Base-by-base conservation (phyloP, 1,140 invertebrate species). In the Phocides pigmalion region DNA sequence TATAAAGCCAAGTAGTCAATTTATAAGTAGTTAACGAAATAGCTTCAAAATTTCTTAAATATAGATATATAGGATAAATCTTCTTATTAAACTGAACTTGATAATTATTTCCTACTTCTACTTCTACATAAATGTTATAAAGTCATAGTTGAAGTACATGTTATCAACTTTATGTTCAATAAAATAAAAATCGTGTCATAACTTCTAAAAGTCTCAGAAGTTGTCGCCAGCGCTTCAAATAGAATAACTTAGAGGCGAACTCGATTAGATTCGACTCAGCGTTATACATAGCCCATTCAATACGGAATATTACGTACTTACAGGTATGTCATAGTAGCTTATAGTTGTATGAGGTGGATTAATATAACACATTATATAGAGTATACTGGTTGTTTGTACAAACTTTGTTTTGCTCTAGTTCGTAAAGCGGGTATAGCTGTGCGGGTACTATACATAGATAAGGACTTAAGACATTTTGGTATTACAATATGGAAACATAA, bases 171-270 rank as follows among this genome's bases (percentile, higher is more conserved):
- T 22, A 22, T 22, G n/a, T n/a, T n/a, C 5, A 22, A 22, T 22
- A 5, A 22, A 3, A 65, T 32, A 20, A 64, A 16, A 42, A 54
- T 62, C 41, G 20, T 46, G 62, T 71, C 75, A 75, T 62, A 46
- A 3, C 15, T 9, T 62, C 16, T 72, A 74, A 80, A 73, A 19
- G 41, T 17, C 15, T 37, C 32, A 9, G 16, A 72, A 77, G 67
- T 74, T 70, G 70, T 72, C 66, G 61, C 59, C 64, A 28, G 28
- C 56, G 56, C 56, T 73, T 80, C 74, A 79, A 81, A 82, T 74
- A 75, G 82, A 83, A 83, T 81, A 82, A 82, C 73, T 81, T 80
- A 74, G 71, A 77, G 76, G 71, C 74, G 72, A 85, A 85, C 79
- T 85, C 72, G 81, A 83, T 85, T 85, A 82, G 75, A 74, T 66